These are phyloP conservation scores for Tragelaphus imberbis DNA, from an alignment of 2,113 vertebrate genomes.

Conservation along the genomic window DNA sequence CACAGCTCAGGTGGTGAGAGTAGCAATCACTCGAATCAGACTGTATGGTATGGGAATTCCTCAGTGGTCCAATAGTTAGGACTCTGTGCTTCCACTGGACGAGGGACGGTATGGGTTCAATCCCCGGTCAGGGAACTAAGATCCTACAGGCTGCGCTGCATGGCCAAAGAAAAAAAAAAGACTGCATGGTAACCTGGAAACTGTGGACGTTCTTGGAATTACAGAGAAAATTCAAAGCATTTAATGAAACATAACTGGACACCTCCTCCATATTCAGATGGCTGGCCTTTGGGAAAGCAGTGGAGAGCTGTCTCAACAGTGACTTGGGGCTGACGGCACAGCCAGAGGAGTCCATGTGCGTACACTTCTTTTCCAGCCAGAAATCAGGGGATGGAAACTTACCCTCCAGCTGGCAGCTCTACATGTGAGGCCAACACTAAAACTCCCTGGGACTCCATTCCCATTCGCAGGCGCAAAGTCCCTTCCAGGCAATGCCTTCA, in stretches of 20 bases:
- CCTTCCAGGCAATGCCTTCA: not conserved
- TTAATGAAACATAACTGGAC: not conserved
- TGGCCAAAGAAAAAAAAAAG: not conserved
- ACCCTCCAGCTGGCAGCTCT: accelerated
- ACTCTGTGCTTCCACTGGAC: not conserved
- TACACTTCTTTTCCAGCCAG: not conserved
- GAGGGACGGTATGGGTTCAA: not conserved
- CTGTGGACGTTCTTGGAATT: not conserved
- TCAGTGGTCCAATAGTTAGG: not conserved
- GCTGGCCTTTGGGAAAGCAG: not conserved
- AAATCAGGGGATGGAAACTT: not conserved
- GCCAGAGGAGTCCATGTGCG: accelerated
- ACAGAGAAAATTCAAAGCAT: not conserved
- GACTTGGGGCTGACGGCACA: not conserved
- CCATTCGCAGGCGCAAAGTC: not conserved
- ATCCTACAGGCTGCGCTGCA: not conserved
- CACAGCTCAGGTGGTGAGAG: not conserved
- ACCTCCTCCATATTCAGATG: not conserved
- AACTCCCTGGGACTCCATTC: not conserved
- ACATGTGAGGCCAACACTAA: not conserved
- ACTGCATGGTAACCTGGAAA: not conserved
- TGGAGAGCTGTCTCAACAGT: not conserved
- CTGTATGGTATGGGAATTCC: not conserved
- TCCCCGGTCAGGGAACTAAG: not conserved
- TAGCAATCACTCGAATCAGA: too few relatives aligned